Conservation (phyloP, 2,888 invertebrate species). For the Neuroscelio doddi region DNA sequence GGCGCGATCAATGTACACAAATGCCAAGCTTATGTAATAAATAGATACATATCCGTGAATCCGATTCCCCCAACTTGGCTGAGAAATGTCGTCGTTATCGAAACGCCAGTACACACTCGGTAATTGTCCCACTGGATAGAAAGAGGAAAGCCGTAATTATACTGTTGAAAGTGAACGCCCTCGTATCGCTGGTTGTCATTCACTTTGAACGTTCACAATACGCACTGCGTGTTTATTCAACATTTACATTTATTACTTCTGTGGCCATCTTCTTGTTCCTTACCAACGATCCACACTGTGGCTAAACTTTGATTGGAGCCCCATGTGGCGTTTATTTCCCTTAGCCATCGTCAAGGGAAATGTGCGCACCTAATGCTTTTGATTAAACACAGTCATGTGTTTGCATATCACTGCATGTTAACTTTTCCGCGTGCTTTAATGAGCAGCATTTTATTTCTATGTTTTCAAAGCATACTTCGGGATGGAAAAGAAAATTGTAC, state of each 20-base stretch:
- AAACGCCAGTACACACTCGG: slow-evolving; percentile 35
- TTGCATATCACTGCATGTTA: slow-evolving; percentile 6
- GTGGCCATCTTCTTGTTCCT: slow-evolving; percentile 11
- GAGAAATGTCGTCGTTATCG: slow-evolving; percentile 50
- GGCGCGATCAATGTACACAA: slow-evolving; percentile 2
- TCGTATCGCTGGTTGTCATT: slow-evolving; percentile 24
- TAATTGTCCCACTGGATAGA: slow-evolving; percentile 45
- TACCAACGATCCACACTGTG: background rate
- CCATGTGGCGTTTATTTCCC: slow-evolving; percentile 7
- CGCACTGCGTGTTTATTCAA: slow-evolving; percentile 15
- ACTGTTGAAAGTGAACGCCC: slow-evolving; percentile 45
- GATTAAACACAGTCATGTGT: slow-evolving; percentile 10
- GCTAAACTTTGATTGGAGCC: slow-evolving; percentile 14
- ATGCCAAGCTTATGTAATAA: slow-evolving; percentile 26
- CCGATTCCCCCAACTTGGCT: slow-evolving; percentile 30
- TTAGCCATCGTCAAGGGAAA: slow-evolving; percentile 10
- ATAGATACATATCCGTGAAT: slow-evolving; percentile 38
- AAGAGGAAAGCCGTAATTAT: slow-evolving; percentile 49
- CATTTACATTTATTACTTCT: slow-evolving; percentile 19
- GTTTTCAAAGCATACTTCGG: background rate
- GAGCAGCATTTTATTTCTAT: background rate
- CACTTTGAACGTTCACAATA: slow-evolving; percentile 21
- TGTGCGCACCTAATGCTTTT: slow-evolving; percentile 13
- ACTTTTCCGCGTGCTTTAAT: background rate
- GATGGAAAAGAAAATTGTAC: no score